Percentiles rank a stretch among this genome's conserved stretches.
Evolutionary conservation across 2,113 vertebrate species (phyloP).

Genomic region (Noctilio leporinus): DNA sequence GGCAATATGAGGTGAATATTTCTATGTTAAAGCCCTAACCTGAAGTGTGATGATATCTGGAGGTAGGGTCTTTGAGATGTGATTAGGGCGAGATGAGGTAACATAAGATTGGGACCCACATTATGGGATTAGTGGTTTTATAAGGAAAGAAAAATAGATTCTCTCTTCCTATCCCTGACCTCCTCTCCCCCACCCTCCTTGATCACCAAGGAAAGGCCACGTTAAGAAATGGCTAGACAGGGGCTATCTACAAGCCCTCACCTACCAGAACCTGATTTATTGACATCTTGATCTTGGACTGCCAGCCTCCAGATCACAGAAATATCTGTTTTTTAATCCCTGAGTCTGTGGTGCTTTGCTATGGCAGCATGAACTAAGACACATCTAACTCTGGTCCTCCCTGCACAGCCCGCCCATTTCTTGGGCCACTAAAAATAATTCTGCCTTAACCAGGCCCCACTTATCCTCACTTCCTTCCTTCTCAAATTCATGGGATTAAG

Average conservation of each 20-base stretch:
- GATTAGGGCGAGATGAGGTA: background rate
- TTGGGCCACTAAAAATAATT: constrained; percentile 54
- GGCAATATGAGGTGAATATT: background rate
- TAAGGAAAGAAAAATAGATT: background rate
- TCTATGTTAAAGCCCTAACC: background rate
- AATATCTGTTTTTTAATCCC: background rate
- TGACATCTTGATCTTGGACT: background rate
- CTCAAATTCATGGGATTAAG: constrained; percentile 5
- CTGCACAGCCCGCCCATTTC: background rate
- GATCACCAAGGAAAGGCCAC: background rate
- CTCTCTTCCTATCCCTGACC: background rate
- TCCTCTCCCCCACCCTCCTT: background rate
- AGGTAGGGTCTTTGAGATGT: background rate
- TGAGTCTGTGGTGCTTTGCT: background rate
- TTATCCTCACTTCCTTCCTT: background rate
- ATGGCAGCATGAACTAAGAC: background rate
- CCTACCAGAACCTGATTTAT: background rate
- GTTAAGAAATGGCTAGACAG: background rate
- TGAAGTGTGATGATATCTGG: background rate
- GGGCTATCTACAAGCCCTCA: background rate
- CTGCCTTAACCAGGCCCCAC: constrained; percentile 20
- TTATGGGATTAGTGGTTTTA: background rate
- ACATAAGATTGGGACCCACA: background rate
- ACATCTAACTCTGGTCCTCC: background rate
- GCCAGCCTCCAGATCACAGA: background rate